Percentiles rank a stretch among this genome's conserved stretches.
These are phyloP conservation scores for Philaethria dido DNA, from an alignment of 2,888 invertebrate species.

Conservation along the genomic window DNA sequence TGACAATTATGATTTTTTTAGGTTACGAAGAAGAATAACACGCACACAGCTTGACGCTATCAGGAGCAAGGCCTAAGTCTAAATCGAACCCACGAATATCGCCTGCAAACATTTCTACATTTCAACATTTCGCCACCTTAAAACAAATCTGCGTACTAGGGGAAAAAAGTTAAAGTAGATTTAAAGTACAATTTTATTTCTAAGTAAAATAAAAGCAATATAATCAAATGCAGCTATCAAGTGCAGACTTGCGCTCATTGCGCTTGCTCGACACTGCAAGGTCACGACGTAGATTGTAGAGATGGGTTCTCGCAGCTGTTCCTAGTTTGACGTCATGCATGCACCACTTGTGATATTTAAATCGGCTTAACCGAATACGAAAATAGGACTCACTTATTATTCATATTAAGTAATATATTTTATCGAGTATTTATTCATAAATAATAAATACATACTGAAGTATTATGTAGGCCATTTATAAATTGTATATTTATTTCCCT, in stretches of 20 bases:
- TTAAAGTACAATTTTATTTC: background rate
- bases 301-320: slow-evolving; percentile 28
- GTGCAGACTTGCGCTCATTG: slow-evolving; percentile 36
- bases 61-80: no score
- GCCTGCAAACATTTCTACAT: no score
- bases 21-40: no score
- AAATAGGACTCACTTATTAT: background rate
- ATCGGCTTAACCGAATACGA: background rate
- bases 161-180: no score
- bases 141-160: no score
- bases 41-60: no score
- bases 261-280: slow-evolving; percentile 34
- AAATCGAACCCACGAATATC: no score
- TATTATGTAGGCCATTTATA: no score
- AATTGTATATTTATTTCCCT: no score
- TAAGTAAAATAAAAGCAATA: slow-evolving; percentile 19
- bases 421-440: background rate
- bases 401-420: background rate
- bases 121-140: no score
- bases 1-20: no score
- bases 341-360: slow-evolving; percentile 25
- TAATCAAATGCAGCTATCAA: slow-evolving; percentile 19
- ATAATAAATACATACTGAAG: no score
- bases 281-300: slow-evolving; percentile 32
- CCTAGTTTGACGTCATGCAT: slow-evolving; percentile 36